Evolutionary conservation across 2,797 vertebrate genomes (phyloP), one percentile per base, ranked within the genome.

Genomic region (Acrossocheilus fasciatus): DNA sequence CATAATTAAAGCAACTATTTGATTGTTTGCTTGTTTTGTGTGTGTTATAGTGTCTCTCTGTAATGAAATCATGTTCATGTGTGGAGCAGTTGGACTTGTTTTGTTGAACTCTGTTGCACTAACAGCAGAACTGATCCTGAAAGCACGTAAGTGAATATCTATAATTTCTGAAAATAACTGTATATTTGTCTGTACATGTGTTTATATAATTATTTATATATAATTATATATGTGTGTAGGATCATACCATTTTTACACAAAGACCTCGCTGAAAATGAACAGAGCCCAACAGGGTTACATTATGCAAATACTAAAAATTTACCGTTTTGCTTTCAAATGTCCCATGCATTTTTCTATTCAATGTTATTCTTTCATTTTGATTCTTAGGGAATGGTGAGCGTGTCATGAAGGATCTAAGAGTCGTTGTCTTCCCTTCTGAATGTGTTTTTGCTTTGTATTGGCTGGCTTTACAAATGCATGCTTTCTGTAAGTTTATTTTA

Each of bases 121-220:
- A 59, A 12, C 17, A n/a, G 45, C 45, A 52, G 86, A 87, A 34
- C 75, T 87, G 68, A 80, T 84, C 23, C n/a, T 87, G 14, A 80
- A 80, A 87, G 18, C 75, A 72, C 34, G 86, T 87, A 4, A 84
- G 86, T 70, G 4, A 3, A 36, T 36, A 47, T 34, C n/a, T 8
- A 3, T 8, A n/a, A 23, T 57, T 9, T 57, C 54, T 23, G 20
- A 7, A 23, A 57, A 57, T 18, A 54, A 54, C 15, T 52, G 50
- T 52, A 2, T 50, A 12, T 17, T 50, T 50, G 14, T 50, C 47
- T 50, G 47, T 50, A 50, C 4, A 5, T 50, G 15, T 15, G 47
- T 50, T 1, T 52, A 41, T 41, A 41, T 41, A 7, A 7, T 41
- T 41, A 41, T 36, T 36, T 36, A 36, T 36, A 36, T 36, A 41